These are phyloP conservation scores for Epiblema foenella DNA, from an alignment of 2,888 invertebrate genomes.

Conservation along the genomic window DNA sequence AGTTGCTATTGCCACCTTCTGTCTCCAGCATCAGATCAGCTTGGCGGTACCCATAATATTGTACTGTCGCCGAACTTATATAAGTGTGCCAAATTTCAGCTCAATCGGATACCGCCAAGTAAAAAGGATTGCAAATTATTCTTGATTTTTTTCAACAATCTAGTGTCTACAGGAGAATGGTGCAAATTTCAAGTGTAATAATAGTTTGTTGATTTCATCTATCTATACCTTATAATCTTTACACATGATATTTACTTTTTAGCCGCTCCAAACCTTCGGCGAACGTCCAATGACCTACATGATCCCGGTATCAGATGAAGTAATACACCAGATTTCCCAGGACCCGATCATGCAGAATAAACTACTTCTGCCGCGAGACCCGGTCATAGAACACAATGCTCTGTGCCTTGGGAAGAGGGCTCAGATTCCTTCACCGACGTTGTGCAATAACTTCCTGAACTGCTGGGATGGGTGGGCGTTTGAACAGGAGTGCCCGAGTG, in stretches of 20 bases:
- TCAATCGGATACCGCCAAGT: too few species aligned
- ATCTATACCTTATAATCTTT: background rate
- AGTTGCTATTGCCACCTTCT: too few species aligned
- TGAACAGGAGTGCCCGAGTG: conserved; percentile 87
- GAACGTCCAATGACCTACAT: conserved; percentile 66
- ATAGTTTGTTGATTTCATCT: background rate
- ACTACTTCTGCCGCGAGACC: conserved; percentile 62
- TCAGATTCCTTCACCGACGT: conserved; percentile 85
- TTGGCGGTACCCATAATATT: too few species aligned
- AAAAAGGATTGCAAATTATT: too few species aligned
- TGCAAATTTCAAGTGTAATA: too few species aligned
- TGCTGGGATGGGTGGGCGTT: conserved; percentile 89
- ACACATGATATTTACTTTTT: conserved; percentile 36
- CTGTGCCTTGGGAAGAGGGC: conserved; percentile 81
- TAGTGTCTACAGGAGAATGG: too few species aligned
- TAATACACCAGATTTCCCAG: conserved; percentile 67
- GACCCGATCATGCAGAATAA: conserved; percentile 73
- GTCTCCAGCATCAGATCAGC: too few species aligned
- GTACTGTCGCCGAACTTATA: too few species aligned
- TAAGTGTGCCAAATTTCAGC: too few species aligned
- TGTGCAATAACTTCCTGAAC: conserved; percentile 87
- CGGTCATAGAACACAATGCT: conserved; percentile 64
- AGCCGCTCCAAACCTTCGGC: conserved; percentile 58
- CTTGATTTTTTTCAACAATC: too few species aligned
- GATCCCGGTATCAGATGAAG: conserved; percentile 75